Conservation (phyloP, 2,113 vertebrate species). For the Heterotis niloticus region DNA sequence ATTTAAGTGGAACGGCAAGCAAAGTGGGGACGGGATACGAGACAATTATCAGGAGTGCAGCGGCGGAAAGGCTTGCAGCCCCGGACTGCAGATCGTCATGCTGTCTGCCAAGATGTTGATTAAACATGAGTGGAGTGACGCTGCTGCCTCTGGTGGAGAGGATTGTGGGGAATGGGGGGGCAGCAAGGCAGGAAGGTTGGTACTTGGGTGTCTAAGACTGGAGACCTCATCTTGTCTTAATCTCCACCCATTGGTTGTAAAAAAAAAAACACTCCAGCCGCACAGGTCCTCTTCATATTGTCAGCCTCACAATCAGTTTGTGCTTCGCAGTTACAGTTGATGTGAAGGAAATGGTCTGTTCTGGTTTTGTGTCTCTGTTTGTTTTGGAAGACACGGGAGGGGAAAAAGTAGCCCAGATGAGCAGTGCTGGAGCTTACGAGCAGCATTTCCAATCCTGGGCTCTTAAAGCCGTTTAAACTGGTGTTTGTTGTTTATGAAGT, state of each 20-base stretch:
- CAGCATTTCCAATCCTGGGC: conserved; percentile 28
- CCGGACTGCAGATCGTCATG: conserved; percentile 44
- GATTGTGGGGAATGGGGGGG: conserved; percentile 33
- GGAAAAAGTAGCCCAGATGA: not conserved
- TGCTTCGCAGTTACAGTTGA: not conserved
- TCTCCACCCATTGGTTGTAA: conserved; percentile 37
- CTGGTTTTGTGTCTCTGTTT: not conserved
- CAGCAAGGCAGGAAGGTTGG: conserved; percentile 47
- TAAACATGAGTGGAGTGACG: conserved; percentile 59
- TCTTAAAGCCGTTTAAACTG: conserved; percentile 44
- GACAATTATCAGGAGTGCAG: conserved; percentile 55
- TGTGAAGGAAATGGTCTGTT: not conserved
- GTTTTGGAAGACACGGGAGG: not conserved
- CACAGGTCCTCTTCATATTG: conserved; percentile 26
- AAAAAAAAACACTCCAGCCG: conserved; percentile 32
- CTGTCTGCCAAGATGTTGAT: conserved; percentile 61
- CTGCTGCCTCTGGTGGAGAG: conserved; percentile 30
- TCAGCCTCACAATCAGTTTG: conserved; percentile 18
- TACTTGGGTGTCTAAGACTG: conserved; percentile 46
- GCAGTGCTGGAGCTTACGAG: conserved; percentile 23
- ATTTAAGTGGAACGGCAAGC: conserved; percentile 39
- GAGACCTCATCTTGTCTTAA: conserved; percentile 53
- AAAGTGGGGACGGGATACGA: conserved; percentile 44
- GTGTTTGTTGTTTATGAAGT: conserved; percentile 39
- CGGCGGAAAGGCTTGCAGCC: conserved; percentile 32